Conservation (phyloP, 1,140 invertebrate species). For the Ips typographus region DNA sequence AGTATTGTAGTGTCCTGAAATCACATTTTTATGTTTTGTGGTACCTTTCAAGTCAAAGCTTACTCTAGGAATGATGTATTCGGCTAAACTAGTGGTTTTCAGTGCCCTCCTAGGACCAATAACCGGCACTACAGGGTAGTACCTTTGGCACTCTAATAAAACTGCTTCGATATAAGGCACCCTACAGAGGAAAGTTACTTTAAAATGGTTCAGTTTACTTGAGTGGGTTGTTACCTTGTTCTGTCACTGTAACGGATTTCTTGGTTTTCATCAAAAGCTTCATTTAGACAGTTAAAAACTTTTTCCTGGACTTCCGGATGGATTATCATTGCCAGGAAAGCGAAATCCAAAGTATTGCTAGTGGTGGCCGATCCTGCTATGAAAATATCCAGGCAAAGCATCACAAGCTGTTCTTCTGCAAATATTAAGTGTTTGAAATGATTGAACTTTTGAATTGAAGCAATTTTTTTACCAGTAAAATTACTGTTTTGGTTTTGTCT, state of each 20-base stretch:
- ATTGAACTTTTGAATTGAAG: background rate
- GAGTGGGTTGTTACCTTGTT: constrained; percentile 52
- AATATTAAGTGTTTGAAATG: background rate
- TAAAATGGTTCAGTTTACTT: background rate
- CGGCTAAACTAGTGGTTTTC: constrained; percentile 59
- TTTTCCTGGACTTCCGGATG: constrained; percentile 66
- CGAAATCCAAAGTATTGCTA: constrained; percentile 63
- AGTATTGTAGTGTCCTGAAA: constrained; percentile 60
- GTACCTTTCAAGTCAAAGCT: constrained; percentile 36
- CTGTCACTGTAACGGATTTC: constrained; percentile 62
- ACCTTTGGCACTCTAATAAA: constrained; percentile 62
- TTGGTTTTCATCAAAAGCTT: constrained; percentile 60
- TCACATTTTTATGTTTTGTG: background rate
- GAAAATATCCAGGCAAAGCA: constrained; percentile 69
- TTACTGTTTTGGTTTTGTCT: constrained; percentile 39
- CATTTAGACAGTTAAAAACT: constrained; percentile 69
- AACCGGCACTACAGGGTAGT: constrained; percentile 61
- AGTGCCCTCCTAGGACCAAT: constrained; percentile 68
- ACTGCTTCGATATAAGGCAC: constrained; percentile 60
- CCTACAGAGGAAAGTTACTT: constrained; percentile 14
- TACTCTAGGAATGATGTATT: constrained; percentile 67
- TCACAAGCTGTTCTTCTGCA: constrained; percentile 64
- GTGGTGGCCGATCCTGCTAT: constrained; percentile 73
- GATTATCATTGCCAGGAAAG: constrained; percentile 64
- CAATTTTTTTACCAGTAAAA: constrained; percentile 39